Conservation (phyloP, 1,140 invertebrate genomes). For the Oedothorax gibbosus region DNA sequence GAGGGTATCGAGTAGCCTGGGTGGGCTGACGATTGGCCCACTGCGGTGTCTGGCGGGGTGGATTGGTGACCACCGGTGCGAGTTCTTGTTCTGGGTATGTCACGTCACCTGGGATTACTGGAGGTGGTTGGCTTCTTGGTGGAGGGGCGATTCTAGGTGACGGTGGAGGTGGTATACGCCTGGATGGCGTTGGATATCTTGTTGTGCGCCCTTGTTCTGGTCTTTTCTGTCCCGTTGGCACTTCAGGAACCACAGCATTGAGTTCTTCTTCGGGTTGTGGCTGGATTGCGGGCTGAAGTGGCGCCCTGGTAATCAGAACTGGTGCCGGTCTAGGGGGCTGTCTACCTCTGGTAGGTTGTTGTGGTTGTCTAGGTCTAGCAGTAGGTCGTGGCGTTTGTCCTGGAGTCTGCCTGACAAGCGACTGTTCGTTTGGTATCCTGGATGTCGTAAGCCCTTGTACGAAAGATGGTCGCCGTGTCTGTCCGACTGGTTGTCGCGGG, state of each 20-base stretch:
- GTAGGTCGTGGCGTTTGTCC: no score
- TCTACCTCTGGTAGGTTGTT: constrained; percentile 6
- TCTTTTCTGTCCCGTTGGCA: background rate
- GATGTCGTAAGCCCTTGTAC: constrained; percentile 3
- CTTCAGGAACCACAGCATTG: background rate
- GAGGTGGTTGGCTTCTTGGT: constrained; percentile 9
- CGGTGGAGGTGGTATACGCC: constrained; percentile 1
- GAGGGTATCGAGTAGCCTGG: constrained; percentile 37
- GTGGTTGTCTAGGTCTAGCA: background rate
- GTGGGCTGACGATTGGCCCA: constrained; percentile 52
- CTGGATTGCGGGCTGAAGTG: background rate
- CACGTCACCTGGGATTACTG: background rate
- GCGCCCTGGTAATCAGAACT: background rate
- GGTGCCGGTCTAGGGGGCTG: constrained; percentile 3
- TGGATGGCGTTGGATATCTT: constrained; percentile 9
- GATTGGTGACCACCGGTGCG: constrained; percentile 10
- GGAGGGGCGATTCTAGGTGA: background rate
- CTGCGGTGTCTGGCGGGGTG: constrained; percentile 3
- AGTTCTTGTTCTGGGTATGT: constrained; percentile 26
- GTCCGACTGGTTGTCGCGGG: constrained; percentile 1
- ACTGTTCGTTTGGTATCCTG: background rate
- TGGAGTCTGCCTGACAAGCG: background rate
- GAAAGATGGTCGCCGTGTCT: constrained; percentile 16
- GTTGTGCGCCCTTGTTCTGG: constrained; percentile 23
- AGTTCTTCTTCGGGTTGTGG: constrained; percentile 42